phyloP scores from a whole-genome alignment of 2,888 invertebrate species.

The Diogma glabrata region DNA sequence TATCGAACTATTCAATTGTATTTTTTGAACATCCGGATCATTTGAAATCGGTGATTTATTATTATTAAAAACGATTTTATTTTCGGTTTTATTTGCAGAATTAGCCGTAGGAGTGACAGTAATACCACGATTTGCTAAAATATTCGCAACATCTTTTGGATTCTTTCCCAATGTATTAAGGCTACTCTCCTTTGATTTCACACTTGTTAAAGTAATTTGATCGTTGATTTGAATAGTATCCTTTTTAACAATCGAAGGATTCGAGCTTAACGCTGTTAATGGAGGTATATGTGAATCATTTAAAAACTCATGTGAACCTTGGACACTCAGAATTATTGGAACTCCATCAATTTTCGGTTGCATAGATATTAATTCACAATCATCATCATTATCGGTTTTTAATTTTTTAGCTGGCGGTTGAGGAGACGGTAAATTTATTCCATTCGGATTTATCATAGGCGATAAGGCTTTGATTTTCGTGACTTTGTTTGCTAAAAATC shows the following conservation, averaged over 20 bases:
- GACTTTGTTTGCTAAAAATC: too few species aligned
- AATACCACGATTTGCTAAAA: constrained; percentile 64
- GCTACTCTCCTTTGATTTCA: constrained; percentile 35
- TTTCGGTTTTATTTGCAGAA: constrained; percentile 31
- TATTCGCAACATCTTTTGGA: constrained; percentile 64
- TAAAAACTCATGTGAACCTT: constrained; percentile 38
- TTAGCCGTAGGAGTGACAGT: constrained; percentile 58
- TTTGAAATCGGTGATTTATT: constrained; percentile 34
- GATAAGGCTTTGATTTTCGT: not conserved
- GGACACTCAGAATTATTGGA: constrained; percentile 63
- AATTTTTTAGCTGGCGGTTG: constrained; percentile 16
- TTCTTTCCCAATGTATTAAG: constrained; percentile 37
- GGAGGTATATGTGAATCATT: constrained; percentile 13
- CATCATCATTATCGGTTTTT: constrained; percentile 40
- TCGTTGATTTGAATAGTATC: constrained; percentile 56
- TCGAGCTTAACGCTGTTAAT: constrained; percentile 18
- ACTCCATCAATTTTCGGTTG: constrained; percentile 60
- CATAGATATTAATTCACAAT: constrained; percentile 63
- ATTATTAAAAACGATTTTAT: too few species aligned
- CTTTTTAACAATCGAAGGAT: constrained; percentile 38
- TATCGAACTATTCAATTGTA: constrained; percentile 47
- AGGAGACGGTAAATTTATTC: not conserved
- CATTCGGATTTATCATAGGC: too few species aligned
- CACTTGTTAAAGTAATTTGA: constrained; percentile 53
- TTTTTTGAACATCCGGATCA: constrained; percentile 26